A percentile compares a stretch with the other conserved stretches of the same genome.
phyloP scores from a whole-genome alignment of 1,140 invertebrate species.

The Leguminivora glycinivorella region DNA sequence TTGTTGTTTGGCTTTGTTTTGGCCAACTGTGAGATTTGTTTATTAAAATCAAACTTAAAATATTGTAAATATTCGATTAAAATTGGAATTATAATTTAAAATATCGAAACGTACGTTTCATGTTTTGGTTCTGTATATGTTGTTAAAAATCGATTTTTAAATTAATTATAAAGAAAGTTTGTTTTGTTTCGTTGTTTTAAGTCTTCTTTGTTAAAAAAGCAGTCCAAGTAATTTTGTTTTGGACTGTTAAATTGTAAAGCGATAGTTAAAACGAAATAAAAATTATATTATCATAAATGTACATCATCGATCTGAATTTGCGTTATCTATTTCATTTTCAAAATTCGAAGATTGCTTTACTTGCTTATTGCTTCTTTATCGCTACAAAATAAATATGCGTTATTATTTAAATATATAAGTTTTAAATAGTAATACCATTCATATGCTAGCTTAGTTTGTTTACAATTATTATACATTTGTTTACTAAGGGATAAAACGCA shows the following conservation, averaged over 20 bases:
- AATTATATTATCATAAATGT: background rate
- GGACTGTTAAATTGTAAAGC: background rate
- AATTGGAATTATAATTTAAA: background rate
- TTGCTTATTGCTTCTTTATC: background rate
- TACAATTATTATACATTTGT: too few relatives aligned
- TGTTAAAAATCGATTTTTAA: slow-evolving; percentile 2
- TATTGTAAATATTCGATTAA: background rate
- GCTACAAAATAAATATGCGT: background rate
- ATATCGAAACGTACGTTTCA: background rate
- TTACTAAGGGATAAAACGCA: too few relatives aligned
- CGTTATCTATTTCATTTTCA: too few relatives aligned
- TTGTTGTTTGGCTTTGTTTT: too few relatives aligned
- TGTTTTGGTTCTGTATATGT: slow-evolving; percentile 1
- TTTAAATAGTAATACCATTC: background rate
- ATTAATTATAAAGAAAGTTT: background rate
- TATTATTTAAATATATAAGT: background rate
- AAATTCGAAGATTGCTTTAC: too few relatives aligned
- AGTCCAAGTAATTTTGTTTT: background rate
- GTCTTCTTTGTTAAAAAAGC: background rate
- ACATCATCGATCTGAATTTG: too few relatives aligned
- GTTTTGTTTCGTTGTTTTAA: background rate
- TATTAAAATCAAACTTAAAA: too few relatives aligned
- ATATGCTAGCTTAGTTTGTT: too few relatives aligned
- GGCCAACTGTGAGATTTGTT: too few relatives aligned
- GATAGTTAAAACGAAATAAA: background rate